Percentiles rank a stretch among this genome's conserved stretches.
Evolutionary conservation across 2,888 invertebrate genomes (phyloP).

Genomic region (Cheiracanthium punctorium): DNA sequence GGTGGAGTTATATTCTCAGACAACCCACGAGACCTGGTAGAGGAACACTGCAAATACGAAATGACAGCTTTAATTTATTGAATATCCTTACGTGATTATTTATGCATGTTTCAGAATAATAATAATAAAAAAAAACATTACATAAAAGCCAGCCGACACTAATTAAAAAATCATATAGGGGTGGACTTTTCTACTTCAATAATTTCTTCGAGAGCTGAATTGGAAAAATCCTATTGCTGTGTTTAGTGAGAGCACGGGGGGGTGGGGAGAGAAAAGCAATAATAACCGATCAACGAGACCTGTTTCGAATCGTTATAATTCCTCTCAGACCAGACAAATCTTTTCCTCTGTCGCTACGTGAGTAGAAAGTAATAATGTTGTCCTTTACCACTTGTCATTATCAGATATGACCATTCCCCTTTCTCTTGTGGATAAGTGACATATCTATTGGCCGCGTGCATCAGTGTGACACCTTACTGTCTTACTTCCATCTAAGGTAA

Average conservation of each 20-base stretch:
- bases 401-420: background rate
- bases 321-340: slow-evolving; percentile 25
- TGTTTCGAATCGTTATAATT: slow-evolving; percentile 36
- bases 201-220: slow-evolving; percentile 26
- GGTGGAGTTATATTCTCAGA: too few species aligned
- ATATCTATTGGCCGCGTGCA: background rate
- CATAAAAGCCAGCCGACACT: background rate
- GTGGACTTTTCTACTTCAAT: slow-evolving; percentile 8
- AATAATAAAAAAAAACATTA: background rate
- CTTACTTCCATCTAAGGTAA: background rate
- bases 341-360: slow-evolving; percentile 25
- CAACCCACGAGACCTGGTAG: too few species aligned
- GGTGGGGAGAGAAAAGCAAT: slow-evolving; percentile 1
- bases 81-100: background rate
- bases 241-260: too few species aligned
- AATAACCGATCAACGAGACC: slow-evolving; percentile 20
- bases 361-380: background rate
- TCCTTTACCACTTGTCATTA: background rate
- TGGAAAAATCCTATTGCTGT: background rate
- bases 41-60: too few species aligned
- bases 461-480: background rate
- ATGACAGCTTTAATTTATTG: slow-evolving; percentile 3
- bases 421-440: background rate
- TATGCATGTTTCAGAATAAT: background rate
- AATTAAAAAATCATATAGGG: slow-evolving; percentile 34